Evolutionary conservation across 2,888 invertebrate genomes (phyloP), one percentile per base, ranked within the genome.

Genomic region (Galeruca laticollis): DNA sequence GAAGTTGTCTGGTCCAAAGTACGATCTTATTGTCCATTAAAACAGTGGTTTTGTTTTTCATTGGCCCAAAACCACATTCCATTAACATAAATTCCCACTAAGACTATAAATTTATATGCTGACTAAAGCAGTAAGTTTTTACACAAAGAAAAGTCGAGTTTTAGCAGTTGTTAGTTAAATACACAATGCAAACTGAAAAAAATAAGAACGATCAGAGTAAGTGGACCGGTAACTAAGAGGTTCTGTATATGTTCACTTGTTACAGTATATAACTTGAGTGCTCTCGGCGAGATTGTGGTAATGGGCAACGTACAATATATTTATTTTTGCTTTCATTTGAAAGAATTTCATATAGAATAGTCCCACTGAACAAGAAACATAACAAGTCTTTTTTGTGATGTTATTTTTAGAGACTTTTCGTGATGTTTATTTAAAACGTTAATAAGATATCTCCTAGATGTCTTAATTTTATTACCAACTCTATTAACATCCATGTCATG

Each of bases 21-120:
- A 82, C 82, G 82, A 82, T 81, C 83, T 82, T 82, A 82, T 82
- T 83, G 83, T 82, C 83, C 82, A 82, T 83, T 83, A 82, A 82
- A 82, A 82, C 82, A 80, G 81, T 77, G 81, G 81, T 81, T 83
- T 81, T 82, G 82, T 83, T 83, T 83, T 83, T 83, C 82, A 77
- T 77, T 81, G 76, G 80, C 79, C 78, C 78, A 75, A 78, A 80
- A 83, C 82, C 80, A 77, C 83, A 83, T 83, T 83, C 83, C 82
- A 77, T 79, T 80, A 79, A 78, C 81, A 81, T 83, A 81, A 83
- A 83, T 83, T 83, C 82, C 82, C 82, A 79, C 80, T 74, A 78
- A 78, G 81, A 82, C 81, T 81, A 83, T 83, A 83, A 83, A 83
- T 83, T 83, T 80, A 77, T 78, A 77, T 74, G 75, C 74, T 74